phyloP scores from a whole-genome alignment of 1,140 invertebrate species.

The Drosophila subobscura region DNA sequence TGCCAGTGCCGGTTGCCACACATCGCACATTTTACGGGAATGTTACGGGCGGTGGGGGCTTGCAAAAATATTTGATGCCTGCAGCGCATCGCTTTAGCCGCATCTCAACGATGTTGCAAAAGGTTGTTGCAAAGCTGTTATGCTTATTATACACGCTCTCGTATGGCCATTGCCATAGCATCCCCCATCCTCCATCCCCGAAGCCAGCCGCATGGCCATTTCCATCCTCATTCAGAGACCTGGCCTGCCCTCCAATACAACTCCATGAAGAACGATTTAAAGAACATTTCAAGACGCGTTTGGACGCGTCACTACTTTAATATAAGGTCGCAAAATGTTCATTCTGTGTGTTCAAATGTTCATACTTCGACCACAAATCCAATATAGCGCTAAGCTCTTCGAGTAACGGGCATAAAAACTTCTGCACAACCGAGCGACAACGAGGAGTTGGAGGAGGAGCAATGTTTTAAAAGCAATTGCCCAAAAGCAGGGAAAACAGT shows the following conservation, averaged over 20 bases:
- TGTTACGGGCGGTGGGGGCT: constrained; percentile 9
- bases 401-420: too few relatives aligned
- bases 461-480: constrained; percentile 39
- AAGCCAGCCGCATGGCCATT: too few relatives aligned
- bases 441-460: not conserved
- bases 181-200: not conserved
- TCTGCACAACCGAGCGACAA: too few relatives aligned
- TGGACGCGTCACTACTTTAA: too few relatives aligned
- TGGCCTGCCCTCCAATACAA: not conserved
- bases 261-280: not conserved
- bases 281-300: too few relatives aligned
- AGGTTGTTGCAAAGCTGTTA: constrained; percentile 42
- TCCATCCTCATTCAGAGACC: not conserved
- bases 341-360: too few relatives aligned
- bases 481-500: constrained; percentile 6
- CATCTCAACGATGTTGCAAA: constrained; percentile 21
- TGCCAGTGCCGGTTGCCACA: not conserved
- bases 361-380: too few relatives aligned
- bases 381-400: too few relatives aligned
- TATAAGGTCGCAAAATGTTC: too few relatives aligned
- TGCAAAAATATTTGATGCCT: constrained; percentile 58
- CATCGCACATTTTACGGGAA: constrained; percentile 38
- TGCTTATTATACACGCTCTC: constrained; percentile 52
- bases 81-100: constrained; percentile 33
- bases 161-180: not conserved